Evolutionary conservation across 2,888 invertebrate genomes (phyloP), one percentile per base, ranked within the genome.

Genomic region (Gymnocheta viridis): DNA sequence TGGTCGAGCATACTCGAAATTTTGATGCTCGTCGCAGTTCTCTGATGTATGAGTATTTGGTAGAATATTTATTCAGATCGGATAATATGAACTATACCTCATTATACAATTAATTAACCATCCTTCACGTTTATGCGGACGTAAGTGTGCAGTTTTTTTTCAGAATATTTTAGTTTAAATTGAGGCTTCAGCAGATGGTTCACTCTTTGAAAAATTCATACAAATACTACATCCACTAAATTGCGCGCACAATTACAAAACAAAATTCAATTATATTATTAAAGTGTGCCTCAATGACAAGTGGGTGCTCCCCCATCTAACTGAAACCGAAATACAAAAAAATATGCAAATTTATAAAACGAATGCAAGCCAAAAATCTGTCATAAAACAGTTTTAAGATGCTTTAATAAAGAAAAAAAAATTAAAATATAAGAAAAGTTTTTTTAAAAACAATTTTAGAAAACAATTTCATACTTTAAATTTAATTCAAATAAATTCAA

Each of bases 241-340:
- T 19, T 29, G 14, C 41, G 14, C 51, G 19, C 19, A 54, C 32
- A 64, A 41, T 66, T 35, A 56, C 2, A 66, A 66, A 44, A 41
- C 2, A 24, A 62, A 51, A 66, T 74, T 29, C 19, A 12, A 66
- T 56, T 64, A 32, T 9, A 29, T 51, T 62, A 29, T 41, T 64
- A 32, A 24, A 47, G 47, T 77, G 35, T 47, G 54, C 19, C 58
- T 14, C 66, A 49, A 58, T 77, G 67, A 49, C 49, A 58, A 67
- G 58, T 54, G 24, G 35, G n/a, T 24, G 24, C 47, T 41, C 29
- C 29, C 17, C 56, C 14, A 54, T 76, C 29, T 24, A 67, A 38
- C 24, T 58, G 27, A 58, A 66, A 56, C 1, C 1, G 10, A 2
- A 51, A 54, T 54, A 44, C 54, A 27, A 58, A 22, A 32, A 14